Percentiles rank a stretch among this genome's conserved stretches.
Evolutionary conservation across 2,113 vertebrate species (phyloP).

Genomic region (Sclerurus mexicanus): DNA sequence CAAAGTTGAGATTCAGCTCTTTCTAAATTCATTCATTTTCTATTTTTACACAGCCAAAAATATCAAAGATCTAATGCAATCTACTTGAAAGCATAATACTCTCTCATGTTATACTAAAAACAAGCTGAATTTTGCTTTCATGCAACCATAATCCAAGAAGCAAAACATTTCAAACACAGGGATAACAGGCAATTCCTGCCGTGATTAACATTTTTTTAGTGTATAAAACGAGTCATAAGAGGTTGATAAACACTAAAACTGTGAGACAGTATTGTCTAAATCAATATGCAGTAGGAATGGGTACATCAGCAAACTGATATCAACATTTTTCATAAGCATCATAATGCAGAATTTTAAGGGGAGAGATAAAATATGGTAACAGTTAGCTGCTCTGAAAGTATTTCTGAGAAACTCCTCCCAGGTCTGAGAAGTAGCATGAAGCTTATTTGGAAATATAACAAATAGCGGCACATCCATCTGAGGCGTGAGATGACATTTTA

Average conservation of each 20-base stretch:
- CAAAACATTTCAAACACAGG: not conserved
- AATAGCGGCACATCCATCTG: not conserved
- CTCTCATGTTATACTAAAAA: not conserved
- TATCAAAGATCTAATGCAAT: not conserved
- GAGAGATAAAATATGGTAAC: not conserved
- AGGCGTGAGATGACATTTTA: not conserved
- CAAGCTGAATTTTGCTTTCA: not conserved
- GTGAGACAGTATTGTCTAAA: not conserved
- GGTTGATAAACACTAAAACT: not conserved
- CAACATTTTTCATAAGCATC: not conserved
- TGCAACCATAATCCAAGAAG: not conserved
- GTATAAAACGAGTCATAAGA: not conserved
- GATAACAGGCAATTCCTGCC: not conserved
- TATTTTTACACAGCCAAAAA: not conserved
- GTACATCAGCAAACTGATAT: not conserved
- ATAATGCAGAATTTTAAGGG: not conserved
- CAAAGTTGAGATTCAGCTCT: not conserved
- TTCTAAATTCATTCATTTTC: not conserved
- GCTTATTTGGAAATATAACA: not conserved
- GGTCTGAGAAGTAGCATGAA: not conserved
- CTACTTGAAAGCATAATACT: not conserved
- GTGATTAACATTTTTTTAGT: not conserved
- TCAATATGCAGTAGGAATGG: not conserved
- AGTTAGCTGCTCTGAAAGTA: not conserved
- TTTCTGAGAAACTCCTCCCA: constrained; percentile 25